Percentiles rank a stretch among this genome's conserved stretches.
phyloP scores from a whole-genome alignment of 2,888 invertebrate species.

The Metacarcinus magister region DNA sequence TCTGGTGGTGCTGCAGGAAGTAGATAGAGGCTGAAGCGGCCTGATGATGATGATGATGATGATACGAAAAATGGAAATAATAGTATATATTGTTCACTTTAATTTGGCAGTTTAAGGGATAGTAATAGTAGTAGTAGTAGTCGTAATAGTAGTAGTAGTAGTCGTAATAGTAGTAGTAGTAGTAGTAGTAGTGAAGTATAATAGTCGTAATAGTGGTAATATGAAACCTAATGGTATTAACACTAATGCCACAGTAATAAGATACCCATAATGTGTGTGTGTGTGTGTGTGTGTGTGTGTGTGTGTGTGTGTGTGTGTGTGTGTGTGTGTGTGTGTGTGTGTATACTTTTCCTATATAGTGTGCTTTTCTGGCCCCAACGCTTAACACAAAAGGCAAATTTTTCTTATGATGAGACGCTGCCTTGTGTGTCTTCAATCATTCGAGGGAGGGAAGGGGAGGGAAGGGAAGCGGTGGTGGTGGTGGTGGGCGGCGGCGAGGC shows the following conservation, averaged over 20 bases:
- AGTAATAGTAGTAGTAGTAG: neutral
- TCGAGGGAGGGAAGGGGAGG: neutral
- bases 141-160: neutral
- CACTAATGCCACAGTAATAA: neutral
- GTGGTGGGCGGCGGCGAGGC: neutral
- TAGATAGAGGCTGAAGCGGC: neutral
- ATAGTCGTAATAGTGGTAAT: neutral
- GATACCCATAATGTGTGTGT: neutral
- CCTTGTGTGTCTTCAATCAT: neutral
- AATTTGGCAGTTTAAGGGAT: neutral
- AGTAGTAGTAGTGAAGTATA: neutral
- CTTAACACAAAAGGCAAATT: neutral
- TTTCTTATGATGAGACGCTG: neutral
- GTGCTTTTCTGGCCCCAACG: neutral
- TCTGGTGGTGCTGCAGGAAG: neutral
- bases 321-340: neutral
- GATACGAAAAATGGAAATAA: neutral
- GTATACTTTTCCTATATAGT: neutral
- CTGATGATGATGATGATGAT: neutral
- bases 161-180: neutral
- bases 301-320: constrained; percentile 26
- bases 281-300: constrained; percentile 8
- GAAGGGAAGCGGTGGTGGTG: neutral
- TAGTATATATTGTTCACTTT: neutral
- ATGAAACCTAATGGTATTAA: neutral